phyloP scores from a whole-genome alignment of 2,113 vertebrate genomes.

The Spilogale gracilis region DNA sequence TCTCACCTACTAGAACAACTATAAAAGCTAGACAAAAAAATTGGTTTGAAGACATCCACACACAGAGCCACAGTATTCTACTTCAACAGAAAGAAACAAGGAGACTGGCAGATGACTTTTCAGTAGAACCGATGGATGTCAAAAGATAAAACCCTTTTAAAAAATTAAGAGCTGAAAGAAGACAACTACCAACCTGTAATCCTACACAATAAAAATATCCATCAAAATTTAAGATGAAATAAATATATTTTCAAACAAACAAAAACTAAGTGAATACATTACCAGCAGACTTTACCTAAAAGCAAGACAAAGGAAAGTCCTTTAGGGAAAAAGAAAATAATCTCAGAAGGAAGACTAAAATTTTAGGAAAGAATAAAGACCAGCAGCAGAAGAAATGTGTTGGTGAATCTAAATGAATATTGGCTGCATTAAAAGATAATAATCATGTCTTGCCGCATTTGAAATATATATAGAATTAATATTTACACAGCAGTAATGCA shows the following conservation, averaged over 20 bases:
- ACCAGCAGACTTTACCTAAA: background rate
- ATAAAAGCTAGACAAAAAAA: background rate
- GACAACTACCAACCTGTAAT: background rate
- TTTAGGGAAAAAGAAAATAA: background rate
- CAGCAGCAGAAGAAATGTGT: background rate
- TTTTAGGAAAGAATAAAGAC: background rate
- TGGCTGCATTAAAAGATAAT: background rate
- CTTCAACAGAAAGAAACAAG: accelerated
- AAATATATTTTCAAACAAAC: background rate
- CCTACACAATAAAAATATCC: background rate
- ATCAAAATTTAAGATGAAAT: background rate
- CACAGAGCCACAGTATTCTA: no score
- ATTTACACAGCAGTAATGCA: background rate
- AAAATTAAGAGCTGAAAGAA: background rate
- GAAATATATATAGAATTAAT: background rate
- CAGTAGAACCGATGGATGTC: background rate
- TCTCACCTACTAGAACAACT: background rate
- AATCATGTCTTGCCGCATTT: background rate
- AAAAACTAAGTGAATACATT: background rate
- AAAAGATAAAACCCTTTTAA: background rate
- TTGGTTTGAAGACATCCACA: background rate
- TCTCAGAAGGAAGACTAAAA: background rate
- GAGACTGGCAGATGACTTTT: background rate
- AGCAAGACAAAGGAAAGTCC: background rate
- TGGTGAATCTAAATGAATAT: background rate